Percentiles rank a stretch among this genome's conserved stretches.
These are phyloP conservation scores for Nyctibius bracteatus DNA, from an alignment of 2,113 vertebrate genomes.

Conservation along the genomic window DNA sequence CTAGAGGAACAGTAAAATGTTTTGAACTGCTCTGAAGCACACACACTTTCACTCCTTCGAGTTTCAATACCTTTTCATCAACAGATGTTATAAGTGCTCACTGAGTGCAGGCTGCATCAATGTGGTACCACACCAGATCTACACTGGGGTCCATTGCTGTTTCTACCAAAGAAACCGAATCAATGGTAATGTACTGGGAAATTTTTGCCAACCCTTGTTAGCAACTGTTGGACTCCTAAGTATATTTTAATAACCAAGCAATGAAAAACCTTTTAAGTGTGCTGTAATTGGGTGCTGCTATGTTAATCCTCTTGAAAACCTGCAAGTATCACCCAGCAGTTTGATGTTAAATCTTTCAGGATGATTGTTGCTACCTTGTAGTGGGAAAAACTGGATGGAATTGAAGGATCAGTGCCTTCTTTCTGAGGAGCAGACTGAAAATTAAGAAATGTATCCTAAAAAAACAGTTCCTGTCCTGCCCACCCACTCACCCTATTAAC, in stretches of 20 bases:
- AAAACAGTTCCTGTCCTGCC: background rate
- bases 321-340: background rate
- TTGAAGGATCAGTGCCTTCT: background rate
- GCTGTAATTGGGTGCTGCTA: background rate
- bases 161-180: background rate
- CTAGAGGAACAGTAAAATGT: background rate
- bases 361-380: background rate
- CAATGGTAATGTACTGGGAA: background rate
- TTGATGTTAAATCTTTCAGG: background rate
- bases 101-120: background rate
- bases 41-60: background rate
- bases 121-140: accelerated
- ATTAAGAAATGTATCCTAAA: background rate
- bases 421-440: background rate
- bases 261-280: background rate
- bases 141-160: background rate
- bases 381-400: background rate
- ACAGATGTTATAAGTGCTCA: background rate
- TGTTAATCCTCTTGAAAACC: background rate
- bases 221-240: background rate
- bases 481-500: background rate
- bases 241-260: background rate
- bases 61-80: background rate
- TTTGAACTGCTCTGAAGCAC: background rate
- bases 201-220: background rate